Evolutionary conservation across 2,113 vertebrate genomes (phyloP), one percentile per base, ranked within the genome.

Genomic region (Cryptomyrus ogoouensis): DNA sequence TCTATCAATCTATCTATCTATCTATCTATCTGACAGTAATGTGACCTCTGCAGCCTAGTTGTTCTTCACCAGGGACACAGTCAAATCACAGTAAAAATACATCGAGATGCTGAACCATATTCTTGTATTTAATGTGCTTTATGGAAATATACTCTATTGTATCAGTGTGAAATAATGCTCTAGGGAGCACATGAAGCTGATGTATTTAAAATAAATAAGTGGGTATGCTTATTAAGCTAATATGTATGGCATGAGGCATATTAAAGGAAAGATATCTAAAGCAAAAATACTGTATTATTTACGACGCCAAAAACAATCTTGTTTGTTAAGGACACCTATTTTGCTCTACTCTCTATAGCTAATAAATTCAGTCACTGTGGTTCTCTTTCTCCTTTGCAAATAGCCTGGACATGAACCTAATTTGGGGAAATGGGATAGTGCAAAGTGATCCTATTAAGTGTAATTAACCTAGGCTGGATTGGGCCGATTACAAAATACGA

Each of bases 371-470:
- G 70, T 39, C 31, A 77, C 31, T 77, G 70, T 39, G 31, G 31
- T 39, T 80, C 5, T 17, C 15, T 39, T 77, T 31, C 21, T 50
- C 10, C 83, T 50, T 86, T 86, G 44, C 44, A 50, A 50, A 86
- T 86, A 50, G 47, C 10, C 46, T 27, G 47, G 21, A 49, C 24
- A 47, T 50, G 47, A 47, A 49, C 83, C 47, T 86, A 50, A 86
- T 86, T 47, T 12, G 83, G n/a, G 74, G 47, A 50, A 86, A 86
- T 49, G 83, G 44, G 83, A 49, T 27, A 6, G 46, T 49, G 47
- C 44, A 86, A 86, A 86, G 83, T 49, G 83, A 27, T 86, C n/a
- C 46, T 85, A 80, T 86, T 86, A 49, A 85, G n/a, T 15, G 83
- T 86, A 49, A 86, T 86, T 86, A 86, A 47, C 21, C 83, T 13